phyloP scores from a whole-genome alignment of 2,888 invertebrate genomes.

The Microctonus aethiopoides region DNA sequence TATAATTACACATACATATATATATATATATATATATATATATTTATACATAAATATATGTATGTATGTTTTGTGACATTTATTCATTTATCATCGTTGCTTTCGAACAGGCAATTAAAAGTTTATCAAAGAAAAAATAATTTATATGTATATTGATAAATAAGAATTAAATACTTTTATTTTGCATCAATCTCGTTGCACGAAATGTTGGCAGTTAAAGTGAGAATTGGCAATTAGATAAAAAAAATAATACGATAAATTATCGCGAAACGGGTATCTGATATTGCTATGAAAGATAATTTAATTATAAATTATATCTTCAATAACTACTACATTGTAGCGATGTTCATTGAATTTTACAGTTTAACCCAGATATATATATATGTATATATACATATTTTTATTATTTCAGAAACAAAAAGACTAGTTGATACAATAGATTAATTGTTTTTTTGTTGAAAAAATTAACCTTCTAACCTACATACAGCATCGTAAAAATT shows the following conservation, averaged over 20 bases:
- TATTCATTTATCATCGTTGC: background rate
- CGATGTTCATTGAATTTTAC: too few species aligned
- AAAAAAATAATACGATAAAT: background rate
- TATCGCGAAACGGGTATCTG: conserved; percentile 57
- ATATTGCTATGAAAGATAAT: conserved; percentile 36
- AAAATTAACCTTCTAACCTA: background rate
- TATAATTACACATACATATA: too few species aligned
- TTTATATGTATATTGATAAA: background rate
- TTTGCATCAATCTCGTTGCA: conserved; percentile 20
- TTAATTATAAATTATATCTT: too few species aligned
- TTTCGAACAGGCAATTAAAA: background rate
- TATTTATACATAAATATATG: too few species aligned
- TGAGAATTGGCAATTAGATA: background rate
- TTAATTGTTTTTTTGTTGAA: too few species aligned
- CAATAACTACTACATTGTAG: too few species aligned
- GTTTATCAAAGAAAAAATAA: background rate
- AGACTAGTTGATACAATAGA: background rate
- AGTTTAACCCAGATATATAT: too few species aligned
- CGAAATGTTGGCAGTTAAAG: conserved; percentile 27
- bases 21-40: too few species aligned
- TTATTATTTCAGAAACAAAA: too few species aligned
- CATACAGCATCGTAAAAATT: background rate
- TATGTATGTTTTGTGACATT: background rate
- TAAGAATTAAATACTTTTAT: background rate
- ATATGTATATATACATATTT: too few species aligned